Evolutionary conservation across 2,888 invertebrate species (phyloP).

Genomic region (Campopleginae sp.): DNA sequence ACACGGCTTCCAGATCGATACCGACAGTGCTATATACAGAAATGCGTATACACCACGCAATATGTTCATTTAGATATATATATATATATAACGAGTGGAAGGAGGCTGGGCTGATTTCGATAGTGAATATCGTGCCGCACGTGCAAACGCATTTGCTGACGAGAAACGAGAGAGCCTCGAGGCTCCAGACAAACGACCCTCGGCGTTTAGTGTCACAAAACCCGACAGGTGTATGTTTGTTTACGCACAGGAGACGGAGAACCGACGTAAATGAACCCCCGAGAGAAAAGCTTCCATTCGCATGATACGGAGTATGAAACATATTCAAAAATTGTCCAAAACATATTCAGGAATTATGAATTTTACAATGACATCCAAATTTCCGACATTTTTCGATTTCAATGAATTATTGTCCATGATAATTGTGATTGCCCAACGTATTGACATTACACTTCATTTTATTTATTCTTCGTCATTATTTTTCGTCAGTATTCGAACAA

Average conservation of each 20-base stretch:
- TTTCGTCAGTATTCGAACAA: background rate
- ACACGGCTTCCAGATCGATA: conserved; percentile 66
- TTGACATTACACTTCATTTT: background rate
- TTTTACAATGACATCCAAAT: background rate
- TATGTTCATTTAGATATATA: conserved; percentile 6
- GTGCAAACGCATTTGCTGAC: conserved; percentile 62
- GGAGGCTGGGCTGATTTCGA: conserved; percentile 59
- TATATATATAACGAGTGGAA: conserved; percentile 50
- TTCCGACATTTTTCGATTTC: background rate
- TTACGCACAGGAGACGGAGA: conserved; percentile 27
- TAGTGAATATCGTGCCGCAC: conserved; percentile 63
- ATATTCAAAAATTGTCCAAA: background rate
- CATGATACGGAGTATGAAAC: background rate
- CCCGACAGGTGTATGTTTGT: conserved; percentile 56
- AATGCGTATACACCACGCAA: conserved; percentile 1
- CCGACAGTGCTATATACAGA: conserved; percentile 33
- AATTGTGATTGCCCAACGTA: background rate
- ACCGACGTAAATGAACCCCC: background rate
- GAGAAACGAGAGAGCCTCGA: conserved; percentile 49
- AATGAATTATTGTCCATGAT: no score
- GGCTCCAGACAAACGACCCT: conserved; percentile 57
- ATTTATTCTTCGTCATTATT: background rate
- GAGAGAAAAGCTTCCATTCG: conserved; percentile 17
- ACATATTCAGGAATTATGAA: no score
- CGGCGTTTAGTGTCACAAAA: conserved; percentile 31